These are phyloP conservation scores for Tillus elongatus DNA, from an alignment of 2,888 invertebrate genomes.

Conservation along the genomic window DNA sequence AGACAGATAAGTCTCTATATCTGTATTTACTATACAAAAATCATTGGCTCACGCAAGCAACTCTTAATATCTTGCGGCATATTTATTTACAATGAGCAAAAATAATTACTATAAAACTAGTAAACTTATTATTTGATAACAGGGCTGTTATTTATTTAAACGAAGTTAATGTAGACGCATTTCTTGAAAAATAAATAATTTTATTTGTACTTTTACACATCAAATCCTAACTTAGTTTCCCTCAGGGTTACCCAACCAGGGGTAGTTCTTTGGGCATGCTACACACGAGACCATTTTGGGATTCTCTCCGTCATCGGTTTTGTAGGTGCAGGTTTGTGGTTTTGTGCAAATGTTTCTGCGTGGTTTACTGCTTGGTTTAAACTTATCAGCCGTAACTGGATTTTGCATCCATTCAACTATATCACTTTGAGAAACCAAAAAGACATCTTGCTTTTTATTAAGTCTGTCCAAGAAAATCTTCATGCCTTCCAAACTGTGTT, in stretches of 20 bases:
- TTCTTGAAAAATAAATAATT: background rate
- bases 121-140: too few species aligned
- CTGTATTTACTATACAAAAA: too few species aligned
- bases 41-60: too few species aligned
- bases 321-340: too few species aligned
- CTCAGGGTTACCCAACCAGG: slow-evolving; percentile 42
- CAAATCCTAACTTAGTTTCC: slow-evolving; percentile 23
- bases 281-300: slow-evolving; percentile 40
- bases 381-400: slow-evolving; percentile 33
- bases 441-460: slow-evolving; percentile 33
- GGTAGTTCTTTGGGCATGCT: slow-evolving; percentile 40
- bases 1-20: too few species aligned
- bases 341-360: too few species aligned
- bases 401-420: slow-evolving; percentile 41
- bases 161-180: too few species aligned
- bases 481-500: slow-evolving; percentile 31
- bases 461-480: slow-evolving; percentile 36
- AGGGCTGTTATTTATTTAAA: too few species aligned
- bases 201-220: background rate
- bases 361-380: slow-evolving; percentile 16
- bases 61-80: too few species aligned
- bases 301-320: slow-evolving; percentile 22
- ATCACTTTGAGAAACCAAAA: slow-evolving; percentile 39
- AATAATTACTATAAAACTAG: too few species aligned
- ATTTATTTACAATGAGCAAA: too few species aligned